Evolutionary conservation across 1,140 invertebrate genomes (phyloP).

Genomic region (Drosophila punjabiensis): DNA sequence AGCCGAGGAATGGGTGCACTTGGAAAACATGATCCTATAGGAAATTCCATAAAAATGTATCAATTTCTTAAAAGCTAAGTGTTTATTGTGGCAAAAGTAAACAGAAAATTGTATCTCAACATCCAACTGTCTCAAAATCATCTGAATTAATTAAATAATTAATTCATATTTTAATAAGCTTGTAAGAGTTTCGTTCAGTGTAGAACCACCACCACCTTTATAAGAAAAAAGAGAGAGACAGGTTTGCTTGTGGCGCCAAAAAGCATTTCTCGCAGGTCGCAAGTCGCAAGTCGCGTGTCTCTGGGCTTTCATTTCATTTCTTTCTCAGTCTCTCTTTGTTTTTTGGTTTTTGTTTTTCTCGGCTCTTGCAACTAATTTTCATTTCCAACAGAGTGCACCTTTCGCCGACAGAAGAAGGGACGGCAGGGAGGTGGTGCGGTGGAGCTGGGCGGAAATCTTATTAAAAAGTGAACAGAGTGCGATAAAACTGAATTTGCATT

Average conservation of each 20-base stretch:
- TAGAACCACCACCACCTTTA: constrained; percentile 61
- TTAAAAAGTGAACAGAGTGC: constrained; percentile 85
- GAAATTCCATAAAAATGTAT: constrained; percentile 23
- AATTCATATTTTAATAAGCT: too few species aligned
- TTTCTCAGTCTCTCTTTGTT: constrained; percentile 29
- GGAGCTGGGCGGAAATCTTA: constrained; percentile 72
- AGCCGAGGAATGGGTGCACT: constrained; percentile 31
- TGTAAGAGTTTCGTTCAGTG: constrained; percentile 1
- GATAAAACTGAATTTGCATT: constrained; percentile 86
- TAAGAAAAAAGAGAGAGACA: constrained; percentile 42
- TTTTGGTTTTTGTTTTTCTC: constrained; percentile 32
- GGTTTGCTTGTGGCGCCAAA: constrained; percentile 76
- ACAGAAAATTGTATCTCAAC: too few species aligned
- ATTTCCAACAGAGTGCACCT: constrained; percentile 81
- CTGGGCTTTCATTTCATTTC: constrained; percentile 55
- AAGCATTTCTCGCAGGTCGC: constrained; percentile 79
- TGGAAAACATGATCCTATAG: background rate
- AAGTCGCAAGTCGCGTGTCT: constrained; percentile 82
- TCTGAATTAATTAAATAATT: background rate
- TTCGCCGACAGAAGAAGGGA: constrained; percentile 48
- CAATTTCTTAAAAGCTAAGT: too few species aligned
- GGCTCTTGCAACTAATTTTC: constrained; percentile 81
- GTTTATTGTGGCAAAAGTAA: too few species aligned
- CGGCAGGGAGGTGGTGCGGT: background rate
- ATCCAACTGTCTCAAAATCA: background rate